phyloP scores from a whole-genome alignment of 1,140 invertebrate genomes.

The Trachelipus rathkii region DNA sequence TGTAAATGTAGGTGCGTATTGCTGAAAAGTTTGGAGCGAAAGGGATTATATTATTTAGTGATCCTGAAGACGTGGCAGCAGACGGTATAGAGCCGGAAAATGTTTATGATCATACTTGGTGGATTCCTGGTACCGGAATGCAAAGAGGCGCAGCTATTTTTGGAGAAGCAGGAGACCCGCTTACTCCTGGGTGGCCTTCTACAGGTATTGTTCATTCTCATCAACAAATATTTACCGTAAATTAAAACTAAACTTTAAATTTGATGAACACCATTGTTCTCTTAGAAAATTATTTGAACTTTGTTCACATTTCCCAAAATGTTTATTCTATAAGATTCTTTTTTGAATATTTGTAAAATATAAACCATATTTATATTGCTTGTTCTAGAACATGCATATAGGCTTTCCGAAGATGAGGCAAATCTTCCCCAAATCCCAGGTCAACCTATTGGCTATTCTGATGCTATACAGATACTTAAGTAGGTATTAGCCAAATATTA shows the following conservation, averaged over 20 bases:
- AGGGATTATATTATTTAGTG: conserved; percentile 46
- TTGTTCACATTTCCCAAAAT: background rate
- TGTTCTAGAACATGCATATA: conserved; percentile 37
- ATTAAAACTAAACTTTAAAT: background rate
- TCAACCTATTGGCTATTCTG: conserved; percentile 14
- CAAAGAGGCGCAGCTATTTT: conserved; percentile 35
- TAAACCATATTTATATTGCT: background rate
- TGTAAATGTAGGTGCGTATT: conserved; percentile 19
- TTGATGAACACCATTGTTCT: background rate
- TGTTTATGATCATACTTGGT: conserved; percentile 34
- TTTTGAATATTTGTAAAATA: background rate
- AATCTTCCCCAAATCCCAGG: conserved; percentile 10
- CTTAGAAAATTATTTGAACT: background rate
- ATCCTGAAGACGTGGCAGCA: conserved; percentile 39
- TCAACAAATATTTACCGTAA: background rate
- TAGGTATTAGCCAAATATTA: background rate
- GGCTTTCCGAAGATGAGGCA: conserved; percentile 34
- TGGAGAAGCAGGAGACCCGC: conserved; percentile 39
- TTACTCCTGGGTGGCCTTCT: conserved; percentile 43
- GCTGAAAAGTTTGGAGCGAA: conserved; percentile 42
- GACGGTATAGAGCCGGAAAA: conserved; percentile 18
- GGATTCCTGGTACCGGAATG: conserved; percentile 39
- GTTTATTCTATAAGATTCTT: background rate
- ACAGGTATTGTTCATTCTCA: conserved; percentile 22
- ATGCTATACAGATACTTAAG: conserved; percentile 18